A percentile compares a stretch with the other conserved stretches of the same genome.
These are phyloP conservation scores for Colostygia pectinataria DNA, from an alignment of 2,888 invertebrate genomes.

Conservation along the genomic window DNA sequence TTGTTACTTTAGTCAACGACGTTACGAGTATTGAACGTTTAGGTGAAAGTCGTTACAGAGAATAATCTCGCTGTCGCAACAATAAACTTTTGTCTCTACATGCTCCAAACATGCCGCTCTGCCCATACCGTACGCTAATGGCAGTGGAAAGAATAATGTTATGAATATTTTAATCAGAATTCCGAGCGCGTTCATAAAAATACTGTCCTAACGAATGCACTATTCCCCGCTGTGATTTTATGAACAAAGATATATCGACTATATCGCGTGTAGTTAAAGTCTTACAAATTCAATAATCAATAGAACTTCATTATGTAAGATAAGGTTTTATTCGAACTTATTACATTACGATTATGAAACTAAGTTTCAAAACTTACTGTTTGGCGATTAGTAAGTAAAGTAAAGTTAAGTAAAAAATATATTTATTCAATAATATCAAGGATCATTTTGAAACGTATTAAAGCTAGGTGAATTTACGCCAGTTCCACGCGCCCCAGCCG, in stretches of 20 bases:
- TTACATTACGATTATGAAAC: conserved; percentile 31
- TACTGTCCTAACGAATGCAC: conserved; percentile 71
- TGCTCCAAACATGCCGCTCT: conserved; percentile 38
- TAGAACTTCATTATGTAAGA: conserved; percentile 36
- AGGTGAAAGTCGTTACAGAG: conserved; percentile 29
- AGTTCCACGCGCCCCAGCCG: too few species aligned
- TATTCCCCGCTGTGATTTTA: conserved; percentile 71
- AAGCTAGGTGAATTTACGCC: too few species aligned
- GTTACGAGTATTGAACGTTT: conserved; percentile 14
- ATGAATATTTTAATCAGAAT: conserved; percentile 75
- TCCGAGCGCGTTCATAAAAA: conserved; percentile 77
- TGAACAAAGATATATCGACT: conserved; percentile 74
- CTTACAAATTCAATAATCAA: conserved; percentile 57
- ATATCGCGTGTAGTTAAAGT: conserved; percentile 52
- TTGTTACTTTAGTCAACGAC: background rate
- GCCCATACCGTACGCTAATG: conserved; percentile 47
- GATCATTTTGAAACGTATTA: too few species aligned
- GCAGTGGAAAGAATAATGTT: conserved; percentile 66
- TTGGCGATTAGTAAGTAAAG: too few species aligned
- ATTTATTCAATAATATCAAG: too few species aligned
- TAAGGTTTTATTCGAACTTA: conserved; percentile 32
- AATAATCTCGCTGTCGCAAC: conserved; percentile 35
- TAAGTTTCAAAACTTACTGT: conserved; percentile 26
- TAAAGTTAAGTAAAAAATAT: too few species aligned
- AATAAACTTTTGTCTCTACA: conserved; percentile 47